Evolutionary conservation across 2,888 invertebrate genomes (phyloP).

Genomic region (Mesorhabditis belari): DNA sequence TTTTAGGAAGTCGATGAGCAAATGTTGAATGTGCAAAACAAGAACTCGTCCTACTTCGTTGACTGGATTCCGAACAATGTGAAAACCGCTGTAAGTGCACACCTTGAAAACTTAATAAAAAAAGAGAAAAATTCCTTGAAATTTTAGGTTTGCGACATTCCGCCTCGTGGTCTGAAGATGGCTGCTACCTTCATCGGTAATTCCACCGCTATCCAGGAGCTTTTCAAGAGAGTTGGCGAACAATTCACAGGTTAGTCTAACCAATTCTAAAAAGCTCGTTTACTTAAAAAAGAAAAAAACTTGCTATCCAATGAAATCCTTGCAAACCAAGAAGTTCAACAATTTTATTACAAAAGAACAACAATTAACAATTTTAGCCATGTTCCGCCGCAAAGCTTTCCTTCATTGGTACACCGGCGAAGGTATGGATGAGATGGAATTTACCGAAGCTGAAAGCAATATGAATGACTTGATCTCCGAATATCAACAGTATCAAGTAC

Average conservation of each 20-base stretch:
- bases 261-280: no score
- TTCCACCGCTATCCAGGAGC: slow-evolving; percentile 79
- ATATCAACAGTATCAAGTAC: slow-evolving; percentile 79
- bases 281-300: no score
- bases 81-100: slow-evolving; percentile 33
- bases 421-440: slow-evolving; percentile 95
- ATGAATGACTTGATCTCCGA: slow-evolving; percentile 72
- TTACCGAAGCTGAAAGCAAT: slow-evolving; percentile 89
- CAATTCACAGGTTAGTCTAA: slow-evolving; percentile 63
- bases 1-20: slow-evolving; percentile 68
- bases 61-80: slow-evolving; percentile 67
- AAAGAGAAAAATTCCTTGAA: no score
- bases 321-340: not conserved
- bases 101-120: no score
- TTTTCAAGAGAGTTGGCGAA: slow-evolving; percentile 80
- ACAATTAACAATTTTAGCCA: slow-evolving; percentile 61
- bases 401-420: slow-evolving; percentile 94
- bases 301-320: not conserved
- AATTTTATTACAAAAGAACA: not conserved
- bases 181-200: slow-evolving; percentile 87
- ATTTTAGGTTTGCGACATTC: slow-evolving; percentile 67
- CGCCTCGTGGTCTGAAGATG: slow-evolving; percentile 81
- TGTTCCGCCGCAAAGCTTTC: slow-evolving; percentile 92
- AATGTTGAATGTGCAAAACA: slow-evolving; percentile 89
- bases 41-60: slow-evolving; percentile 76